Percentiles rank a stretch among this genome's conserved stretches.
Evolutionary conservation across 2,888 invertebrate species (phyloP).

Genomic region (Dryomyza anilis): DNA sequence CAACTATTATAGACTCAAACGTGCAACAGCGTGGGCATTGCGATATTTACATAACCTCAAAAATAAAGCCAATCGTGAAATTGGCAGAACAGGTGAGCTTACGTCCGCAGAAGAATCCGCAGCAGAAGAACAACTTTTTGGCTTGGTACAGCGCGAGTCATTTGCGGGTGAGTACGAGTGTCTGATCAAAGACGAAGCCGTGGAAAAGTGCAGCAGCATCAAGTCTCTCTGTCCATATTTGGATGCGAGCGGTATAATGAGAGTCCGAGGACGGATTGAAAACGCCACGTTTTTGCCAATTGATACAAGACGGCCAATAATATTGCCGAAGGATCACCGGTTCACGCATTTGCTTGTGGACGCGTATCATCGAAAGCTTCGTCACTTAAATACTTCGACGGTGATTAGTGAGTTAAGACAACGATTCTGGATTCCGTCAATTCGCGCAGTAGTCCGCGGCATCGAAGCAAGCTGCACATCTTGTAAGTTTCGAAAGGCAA

Average conservation of each 20-base stretch:
- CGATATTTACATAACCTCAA: too few relatives aligned
- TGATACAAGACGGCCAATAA: constrained; percentile 26
- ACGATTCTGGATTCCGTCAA: constrained; percentile 32
- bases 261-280: constrained; percentile 26
- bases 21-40: constrained; percentile 13
- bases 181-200: constrained; percentile 11
- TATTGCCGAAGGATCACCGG: too few relatives aligned
- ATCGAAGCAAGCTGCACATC: too few relatives aligned
- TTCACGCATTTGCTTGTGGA: too few relatives aligned
- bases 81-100: too few relatives aligned
- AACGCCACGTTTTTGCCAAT: constrained; percentile 21
- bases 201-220: constrained; percentile 16
- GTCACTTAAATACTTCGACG: constrained; percentile 18
- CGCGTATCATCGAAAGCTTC: too few relatives aligned
- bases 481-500: constrained; percentile 26
- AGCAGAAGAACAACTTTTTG: constrained; percentile 8
- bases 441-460: too few relatives aligned
- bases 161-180: too few relatives aligned
- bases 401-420: constrained; percentile 25
- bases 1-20: too few relatives aligned
- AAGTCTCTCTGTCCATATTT: constrained; percentile 16
- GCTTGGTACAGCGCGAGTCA: constrained; percentile 10
- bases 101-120: background rate
- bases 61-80: background rate
- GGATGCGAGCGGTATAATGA: constrained; percentile 16